phyloP scores from a whole-genome alignment of 1,140 invertebrate genomes.

The Aphidius ervi region DNA sequence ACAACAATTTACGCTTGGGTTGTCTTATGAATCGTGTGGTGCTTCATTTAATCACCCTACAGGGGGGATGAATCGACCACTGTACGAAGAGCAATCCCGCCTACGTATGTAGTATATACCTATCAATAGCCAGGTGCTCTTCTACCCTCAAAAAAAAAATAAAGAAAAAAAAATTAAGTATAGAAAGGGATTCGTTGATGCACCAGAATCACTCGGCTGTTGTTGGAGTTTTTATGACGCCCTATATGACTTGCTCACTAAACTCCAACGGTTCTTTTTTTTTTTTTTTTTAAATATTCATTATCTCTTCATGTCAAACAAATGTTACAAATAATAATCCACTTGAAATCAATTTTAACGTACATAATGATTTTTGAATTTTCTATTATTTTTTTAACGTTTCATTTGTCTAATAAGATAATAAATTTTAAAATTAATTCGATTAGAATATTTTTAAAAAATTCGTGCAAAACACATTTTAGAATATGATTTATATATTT shows the following conservation, averaged over 20 bases:
- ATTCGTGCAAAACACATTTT: too few species aligned
- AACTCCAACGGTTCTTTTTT: conserved; percentile 11
- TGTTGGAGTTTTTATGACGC: conserved; percentile 9
- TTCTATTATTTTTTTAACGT: too few species aligned
- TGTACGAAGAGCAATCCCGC: conserved; percentile 9
- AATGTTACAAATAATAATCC: too few species aligned
- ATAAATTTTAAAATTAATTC: too few species aligned
- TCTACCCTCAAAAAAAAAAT: conserved; percentile 5
- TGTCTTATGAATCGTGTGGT: conserved; percentile 26
- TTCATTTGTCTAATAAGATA: too few species aligned
- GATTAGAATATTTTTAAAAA: too few species aligned
- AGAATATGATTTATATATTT: too few species aligned
- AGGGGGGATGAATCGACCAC: conserved; percentile 26
- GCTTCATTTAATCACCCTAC: conserved; percentile 30
- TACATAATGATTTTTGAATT: too few species aligned
- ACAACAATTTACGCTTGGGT: conserved; percentile 20
- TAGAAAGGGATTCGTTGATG: neutral
- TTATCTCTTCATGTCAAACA: too few species aligned
- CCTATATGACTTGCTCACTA: conserved; percentile 4
- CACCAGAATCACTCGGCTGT: conserved; percentile 10
- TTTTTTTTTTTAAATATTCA: too few species aligned
- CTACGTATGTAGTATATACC: neutral
- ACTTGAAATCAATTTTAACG: too few species aligned
- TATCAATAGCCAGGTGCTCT: conserved; percentile 16
- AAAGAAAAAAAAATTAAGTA: neutral